Percentiles rank a stretch among this genome's conserved stretches.
Conservation (phyloP, 2,797 vertebrate genomes). For the Scyliorhinus canicula region DNA sequence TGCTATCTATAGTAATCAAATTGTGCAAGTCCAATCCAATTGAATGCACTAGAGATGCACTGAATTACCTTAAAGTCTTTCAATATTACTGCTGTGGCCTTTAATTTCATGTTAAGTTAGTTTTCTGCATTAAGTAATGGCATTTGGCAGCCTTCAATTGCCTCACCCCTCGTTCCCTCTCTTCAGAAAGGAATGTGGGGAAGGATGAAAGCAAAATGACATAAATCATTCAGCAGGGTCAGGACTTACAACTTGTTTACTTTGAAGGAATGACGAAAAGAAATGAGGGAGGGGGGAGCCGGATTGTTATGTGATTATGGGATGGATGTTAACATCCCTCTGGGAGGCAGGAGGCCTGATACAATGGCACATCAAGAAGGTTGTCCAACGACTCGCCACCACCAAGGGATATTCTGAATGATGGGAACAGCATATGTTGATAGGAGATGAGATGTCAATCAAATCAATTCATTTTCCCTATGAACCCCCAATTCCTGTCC, state of each 20-base stretch:
- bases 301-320: neutral
- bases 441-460: too few species aligned
- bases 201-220: neutral
- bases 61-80: slow-evolving; percentile 16
- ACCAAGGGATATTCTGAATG: too few species aligned
- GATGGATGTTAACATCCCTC: too few species aligned
- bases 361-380: too few species aligned
- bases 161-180: neutral
- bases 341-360: too few species aligned
- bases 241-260: neutral
- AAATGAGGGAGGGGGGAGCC: neutral
- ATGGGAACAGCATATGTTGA: too few species aligned
- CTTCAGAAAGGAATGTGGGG: neutral
- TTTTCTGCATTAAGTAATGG: neutral
- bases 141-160: neutral
- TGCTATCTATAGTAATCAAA: slow-evolving; percentile 15
- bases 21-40: neutral
- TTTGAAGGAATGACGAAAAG: neutral
- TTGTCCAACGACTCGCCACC: too few species aligned
- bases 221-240: neutral
- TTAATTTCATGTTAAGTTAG: slow-evolving; percentile 30
- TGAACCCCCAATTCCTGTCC: too few species aligned
- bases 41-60: neutral
- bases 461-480: too few species aligned
- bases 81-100: neutral